phyloP scores from a whole-genome alignment of 2,888 invertebrate species.

The Oscheius onirici region DNA sequence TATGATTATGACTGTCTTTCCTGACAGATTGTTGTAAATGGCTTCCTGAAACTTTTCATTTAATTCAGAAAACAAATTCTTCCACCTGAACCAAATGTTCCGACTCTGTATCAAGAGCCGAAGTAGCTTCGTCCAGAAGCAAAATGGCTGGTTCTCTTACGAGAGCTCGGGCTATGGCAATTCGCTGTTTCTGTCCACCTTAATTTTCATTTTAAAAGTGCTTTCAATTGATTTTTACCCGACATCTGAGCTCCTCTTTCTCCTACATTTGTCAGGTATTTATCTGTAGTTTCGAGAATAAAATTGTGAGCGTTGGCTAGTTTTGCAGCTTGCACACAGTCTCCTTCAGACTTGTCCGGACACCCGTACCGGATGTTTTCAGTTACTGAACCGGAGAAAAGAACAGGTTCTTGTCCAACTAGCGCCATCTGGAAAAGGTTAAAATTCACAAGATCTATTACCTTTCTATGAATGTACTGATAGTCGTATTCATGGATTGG shows the following conservation, averaged over 20 bases:
- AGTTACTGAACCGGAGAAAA: constrained; percentile 72
- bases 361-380: constrained; percentile 70
- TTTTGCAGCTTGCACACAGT: constrained; percentile 70
- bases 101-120: constrained; percentile 65
- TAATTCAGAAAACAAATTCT: constrained; percentile 7
- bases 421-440: constrained; percentile 68
- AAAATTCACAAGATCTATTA: constrained; percentile 34
- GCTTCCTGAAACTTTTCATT: constrained; percentile 69
- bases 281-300: constrained; percentile 71
- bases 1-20: constrained; percentile 74
- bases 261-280: constrained; percentile 73
- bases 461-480: constrained; percentile 73
- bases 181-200: constrained; percentile 66
- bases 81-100: constrained; percentile 67
- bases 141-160: constrained; percentile 66
- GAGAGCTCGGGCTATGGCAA: constrained; percentile 63
- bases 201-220: background rate
- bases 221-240: constrained; percentile 60
- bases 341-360: constrained; percentile 47
- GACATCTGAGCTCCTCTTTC: constrained; percentile 74
- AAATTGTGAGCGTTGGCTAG: constrained; percentile 74
- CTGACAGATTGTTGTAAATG: constrained; percentile 71
- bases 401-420: constrained; percentile 74
- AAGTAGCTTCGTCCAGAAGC: constrained; percentile 66
- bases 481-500: constrained; percentile 73